Conservation (phyloP, 1,140 invertebrate genomes). For the Brevipalpus yothersi region DNA sequence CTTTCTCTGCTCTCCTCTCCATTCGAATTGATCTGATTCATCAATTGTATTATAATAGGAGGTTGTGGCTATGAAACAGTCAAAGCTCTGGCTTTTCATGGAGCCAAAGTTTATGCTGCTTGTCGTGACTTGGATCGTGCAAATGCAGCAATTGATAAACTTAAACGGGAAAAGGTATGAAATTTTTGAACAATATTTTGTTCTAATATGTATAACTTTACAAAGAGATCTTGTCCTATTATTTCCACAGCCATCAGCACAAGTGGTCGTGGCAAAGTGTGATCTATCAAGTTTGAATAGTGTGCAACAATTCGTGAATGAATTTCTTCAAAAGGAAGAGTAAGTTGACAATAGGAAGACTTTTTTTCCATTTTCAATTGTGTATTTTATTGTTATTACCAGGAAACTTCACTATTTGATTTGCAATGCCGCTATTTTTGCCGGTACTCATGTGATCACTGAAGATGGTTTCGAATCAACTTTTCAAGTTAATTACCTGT, state of each 20-base stretch:
- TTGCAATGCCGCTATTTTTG: constrained; percentile 75
- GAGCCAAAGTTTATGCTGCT: constrained; percentile 59
- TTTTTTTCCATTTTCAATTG: not conserved
- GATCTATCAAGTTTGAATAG: constrained; percentile 45
- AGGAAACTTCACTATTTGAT: constrained; percentile 62
- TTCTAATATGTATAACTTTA: not conserved
- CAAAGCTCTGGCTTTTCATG: constrained; percentile 55
- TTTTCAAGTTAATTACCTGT: constrained; percentile 50
- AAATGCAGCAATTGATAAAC: constrained; percentile 35
- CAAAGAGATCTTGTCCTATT: not conserved
- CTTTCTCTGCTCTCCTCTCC: no score
- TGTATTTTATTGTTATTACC: constrained; percentile 13
- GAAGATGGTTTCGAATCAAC: constrained; percentile 58
- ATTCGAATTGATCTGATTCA: no score
- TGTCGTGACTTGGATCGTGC: constrained; percentile 44
- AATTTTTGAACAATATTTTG: not conserved
- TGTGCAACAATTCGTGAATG: constrained; percentile 40
- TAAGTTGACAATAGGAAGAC: constrained; percentile 18
- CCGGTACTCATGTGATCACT: constrained; percentile 43
- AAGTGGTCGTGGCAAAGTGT: constrained; percentile 37
- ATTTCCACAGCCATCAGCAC: constrained; percentile 27
- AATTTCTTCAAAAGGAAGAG: constrained; percentile 34
- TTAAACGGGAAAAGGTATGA: constrained; percentile 32
- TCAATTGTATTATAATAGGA: no score
- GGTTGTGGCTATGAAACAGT: constrained; percentile 85